Base-by-base conservation (phyloP, 2,797 vertebrate genomes). In the Bufotes viridis region DNA sequence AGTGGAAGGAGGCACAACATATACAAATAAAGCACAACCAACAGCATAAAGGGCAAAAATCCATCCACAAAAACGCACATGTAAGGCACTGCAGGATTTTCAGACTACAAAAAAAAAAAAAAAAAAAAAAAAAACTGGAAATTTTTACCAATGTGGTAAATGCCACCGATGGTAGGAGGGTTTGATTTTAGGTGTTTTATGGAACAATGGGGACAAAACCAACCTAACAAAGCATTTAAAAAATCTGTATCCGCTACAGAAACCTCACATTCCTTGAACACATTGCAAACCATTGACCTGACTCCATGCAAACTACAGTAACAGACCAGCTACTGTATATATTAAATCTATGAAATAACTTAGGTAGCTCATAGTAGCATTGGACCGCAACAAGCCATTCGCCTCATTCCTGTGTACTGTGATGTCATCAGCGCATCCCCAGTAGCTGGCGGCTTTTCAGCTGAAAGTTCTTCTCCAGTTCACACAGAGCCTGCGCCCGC, bases 381-480 rank as follows among this genome's bases (percentile, higher is more conserved):
- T 11, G 9, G 14, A 14, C 34, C 5, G 24, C 8, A 24, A 17
- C 17, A 58, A 29, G 78, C n/a, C 15, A 8, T 65, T 18, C 9
- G 57, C 26, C 34, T 60, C 17, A 15, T 20, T 7, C 17, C 3
- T 7, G 29, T 15, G 12, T 1, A 2, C 24, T 13, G 57, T 6
- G 18, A 57, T 0, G 3, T 55, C 15, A 20, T 89, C 34, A 98
- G 85, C 97, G 97, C 93, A 99, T 96, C 82, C 97, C 97, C 49
- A 97, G 94, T 51, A 99, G 94, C 90, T 97, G 96, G 20, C 94
- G 95, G 94, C 96, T 97, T 90, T 96, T 97, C 2, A 95, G 90
- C 2, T 95, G 96, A 80, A 96, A 97, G 9, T 92, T 93, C 79
- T 92, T 96, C 82, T 97, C 97, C 86, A 96, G 90, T 61, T 97